These are phyloP conservation scores for Lepeophtheirus salmonis DNA, from an alignment of 1,140 invertebrate genomes.

Conservation along the genomic window DNA sequence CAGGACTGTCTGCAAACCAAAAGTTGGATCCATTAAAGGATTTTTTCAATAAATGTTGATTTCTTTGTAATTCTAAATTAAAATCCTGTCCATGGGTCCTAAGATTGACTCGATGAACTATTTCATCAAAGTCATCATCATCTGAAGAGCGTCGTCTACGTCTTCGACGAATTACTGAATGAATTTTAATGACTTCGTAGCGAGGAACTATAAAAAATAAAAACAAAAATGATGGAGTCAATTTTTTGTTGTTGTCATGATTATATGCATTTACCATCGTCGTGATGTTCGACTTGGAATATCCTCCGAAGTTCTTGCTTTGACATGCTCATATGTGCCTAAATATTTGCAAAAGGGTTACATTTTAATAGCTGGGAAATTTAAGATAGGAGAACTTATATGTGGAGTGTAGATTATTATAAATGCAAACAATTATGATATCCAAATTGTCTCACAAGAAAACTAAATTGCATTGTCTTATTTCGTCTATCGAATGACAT, in stretches of 20 bases:
- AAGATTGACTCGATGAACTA: slow-evolving; percentile 20
- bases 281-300: slow-evolving; percentile 55
- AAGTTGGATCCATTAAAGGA: slow-evolving; percentile 31
- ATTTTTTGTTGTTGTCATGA: slow-evolving; percentile 6
- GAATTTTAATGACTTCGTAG: slow-evolving; percentile 40
- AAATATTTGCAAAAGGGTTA: too few relatives aligned
- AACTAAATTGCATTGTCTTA: too few relatives aligned
- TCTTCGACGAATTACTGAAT: slow-evolving; percentile 22
- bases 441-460: too few relatives aligned
- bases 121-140: slow-evolving; percentile 1
- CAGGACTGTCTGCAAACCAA: slow-evolving; percentile 18
- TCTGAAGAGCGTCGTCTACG: slow-evolving; percentile 3
- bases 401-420: too few relatives aligned
- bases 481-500: too few relatives aligned
- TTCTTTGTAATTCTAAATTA: slow-evolving; percentile 35
- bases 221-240: slow-evolving; percentile 4
- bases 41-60: slow-evolving; percentile 52
- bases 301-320: slow-evolving; percentile 51
- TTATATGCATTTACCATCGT: slow-evolving; percentile 37
- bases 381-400: too few relatives aligned
- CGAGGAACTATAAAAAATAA: slow-evolving; percentile 36
- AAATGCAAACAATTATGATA: too few relatives aligned
- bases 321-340: slow-evolving; percentile 60
- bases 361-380: too few relatives aligned
- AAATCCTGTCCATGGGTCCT: slow-evolving; percentile 25